These are phyloP conservation scores for Coenonympha glycerion DNA, from an alignment of 2,888 invertebrate genomes.

Conservation along the genomic window DNA sequence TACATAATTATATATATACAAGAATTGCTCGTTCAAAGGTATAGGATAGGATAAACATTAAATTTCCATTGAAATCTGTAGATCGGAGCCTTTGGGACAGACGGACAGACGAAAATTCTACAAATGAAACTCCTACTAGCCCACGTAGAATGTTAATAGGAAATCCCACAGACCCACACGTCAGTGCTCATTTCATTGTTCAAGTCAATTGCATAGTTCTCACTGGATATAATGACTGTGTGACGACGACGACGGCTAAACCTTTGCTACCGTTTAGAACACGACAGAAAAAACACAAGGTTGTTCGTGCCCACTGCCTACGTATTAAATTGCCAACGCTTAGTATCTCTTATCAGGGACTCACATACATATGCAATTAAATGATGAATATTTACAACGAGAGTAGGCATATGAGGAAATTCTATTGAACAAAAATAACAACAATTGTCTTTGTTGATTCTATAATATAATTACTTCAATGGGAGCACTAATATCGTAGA, in stretches of 20 bases:
- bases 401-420: neutral
- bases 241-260: constrained; percentile 41
- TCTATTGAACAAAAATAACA: neutral
- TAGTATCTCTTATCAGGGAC: neutral
- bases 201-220: constrained; percentile 52
- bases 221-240: constrained; percentile 55
- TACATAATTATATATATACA: no score
- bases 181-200: constrained; percentile 47
- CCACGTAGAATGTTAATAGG: constrained; percentile 28
- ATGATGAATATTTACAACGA: neutral
- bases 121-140: neutral
- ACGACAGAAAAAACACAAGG: constrained; percentile 53
- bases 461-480: neutral
- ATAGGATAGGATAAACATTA: no score
- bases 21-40: no score
- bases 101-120: no score
- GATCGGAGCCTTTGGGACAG: no score
- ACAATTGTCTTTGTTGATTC: neutral
- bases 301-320: constrained; percentile 27
- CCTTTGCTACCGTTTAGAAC: constrained; percentile 43
- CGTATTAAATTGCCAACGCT: neutral
- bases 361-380: neutral
- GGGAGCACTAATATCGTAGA: no score
- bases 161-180: constrained; percentile 41
- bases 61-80: no score